Percentiles rank a stretch among this genome's conserved stretches.
Evolutionary conservation across 1,140 invertebrate genomes (phyloP).

Genomic region (Meloidogyne floridensis): DNA sequence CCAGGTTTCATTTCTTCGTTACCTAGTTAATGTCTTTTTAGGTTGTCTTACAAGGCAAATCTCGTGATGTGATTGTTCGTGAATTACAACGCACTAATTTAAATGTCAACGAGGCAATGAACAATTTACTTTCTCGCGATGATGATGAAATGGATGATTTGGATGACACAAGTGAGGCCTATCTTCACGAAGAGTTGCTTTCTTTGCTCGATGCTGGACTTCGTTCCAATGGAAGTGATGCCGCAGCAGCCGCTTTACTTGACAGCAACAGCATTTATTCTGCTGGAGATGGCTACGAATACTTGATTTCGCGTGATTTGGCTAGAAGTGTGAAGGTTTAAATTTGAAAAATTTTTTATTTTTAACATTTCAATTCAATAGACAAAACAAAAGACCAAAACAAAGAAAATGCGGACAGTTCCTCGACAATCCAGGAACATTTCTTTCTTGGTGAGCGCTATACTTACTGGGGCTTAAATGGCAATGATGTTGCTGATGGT

Average conservation of each 20-base stretch:
- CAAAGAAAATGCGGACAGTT: conserved; percentile 19
- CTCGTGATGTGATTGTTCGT: conserved; percentile 92
- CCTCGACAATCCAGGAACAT: conserved; percentile 23
- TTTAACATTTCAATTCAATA: conserved; percentile 16
- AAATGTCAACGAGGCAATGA: conserved; percentile 95
- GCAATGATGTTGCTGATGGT: not conserved
- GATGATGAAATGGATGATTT: conserved; percentile 78
- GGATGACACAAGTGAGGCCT: conserved; percentile 57
- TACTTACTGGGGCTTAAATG: conserved; percentile 20
- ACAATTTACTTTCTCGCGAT: conserved; percentile 94
- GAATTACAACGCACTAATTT: conserved; percentile 88
- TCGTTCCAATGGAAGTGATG: conserved; percentile 74
- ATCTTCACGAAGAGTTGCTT: conserved; percentile 70
- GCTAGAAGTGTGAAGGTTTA: conserved; percentile 70
- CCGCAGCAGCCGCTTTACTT: conserved; percentile 77
- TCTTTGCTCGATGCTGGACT: conserved; percentile 84
- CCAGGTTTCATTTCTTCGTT: conserved; percentile 54
- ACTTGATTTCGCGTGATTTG: conserved; percentile 87
- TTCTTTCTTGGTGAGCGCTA: conserved; percentile 25
- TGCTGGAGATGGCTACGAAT: conserved; percentile 92
- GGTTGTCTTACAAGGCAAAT: conserved; percentile 90
- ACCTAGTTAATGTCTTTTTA: conserved; percentile 14
- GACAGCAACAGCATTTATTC: conserved; percentile 95
- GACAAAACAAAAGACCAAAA: conserved; percentile 32
- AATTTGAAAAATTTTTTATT: not conserved